phyloP scores from a whole-genome alignment of 2,113 vertebrate species.

The Hippoglossus stenolepis region DNA sequence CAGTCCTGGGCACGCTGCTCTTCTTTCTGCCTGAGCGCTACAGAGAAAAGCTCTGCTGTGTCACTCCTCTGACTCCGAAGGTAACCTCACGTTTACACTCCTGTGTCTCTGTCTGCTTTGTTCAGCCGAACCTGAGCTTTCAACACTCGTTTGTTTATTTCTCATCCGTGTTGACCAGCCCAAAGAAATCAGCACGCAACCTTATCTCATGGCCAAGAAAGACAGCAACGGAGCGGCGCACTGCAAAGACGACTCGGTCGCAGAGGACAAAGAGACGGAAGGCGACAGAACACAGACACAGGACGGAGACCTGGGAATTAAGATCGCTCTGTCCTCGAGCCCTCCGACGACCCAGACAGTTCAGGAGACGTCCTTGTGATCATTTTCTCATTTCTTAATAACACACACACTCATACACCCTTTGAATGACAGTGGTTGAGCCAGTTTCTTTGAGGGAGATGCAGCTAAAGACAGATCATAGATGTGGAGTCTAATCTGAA shows the following conservation, averaged over 20 bases:
- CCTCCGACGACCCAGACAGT: slow-evolving; percentile 64
- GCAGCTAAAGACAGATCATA: background rate
- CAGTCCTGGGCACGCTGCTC: slow-evolving; percentile 85
- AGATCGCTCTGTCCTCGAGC: background rate
- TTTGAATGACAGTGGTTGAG: background rate
- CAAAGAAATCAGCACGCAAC: slow-evolving; percentile 22
- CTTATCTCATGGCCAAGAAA: slow-evolving; percentile 75
- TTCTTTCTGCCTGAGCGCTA: slow-evolving; percentile 87
- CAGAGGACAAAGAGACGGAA: slow-evolving; percentile 57
- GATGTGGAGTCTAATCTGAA: too few species aligned
- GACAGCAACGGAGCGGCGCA: slow-evolving; percentile 73
- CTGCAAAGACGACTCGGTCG: slow-evolving; percentile 54
- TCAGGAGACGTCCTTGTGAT: slow-evolving; percentile 88
- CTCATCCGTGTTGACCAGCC: slow-evolving; percentile 63
- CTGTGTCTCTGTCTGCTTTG: too few species aligned
- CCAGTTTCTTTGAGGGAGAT: background rate
- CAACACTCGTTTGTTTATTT: background rate
- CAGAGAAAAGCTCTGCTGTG: slow-evolving; percentile 83
- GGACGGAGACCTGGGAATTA: slow-evolving; percentile 32
- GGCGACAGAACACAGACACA: slow-evolving; percentile 41
- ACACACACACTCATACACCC: slow-evolving; percentile 5
- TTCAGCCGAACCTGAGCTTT: background rate
- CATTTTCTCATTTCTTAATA: background rate
- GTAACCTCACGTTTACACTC: slow-evolving; percentile 46
- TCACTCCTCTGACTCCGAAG: slow-evolving; percentile 75